Evolutionary conservation across 2,113 vertebrate species (phyloP).

Genomic region (Prionailurus viverrinus): DNA sequence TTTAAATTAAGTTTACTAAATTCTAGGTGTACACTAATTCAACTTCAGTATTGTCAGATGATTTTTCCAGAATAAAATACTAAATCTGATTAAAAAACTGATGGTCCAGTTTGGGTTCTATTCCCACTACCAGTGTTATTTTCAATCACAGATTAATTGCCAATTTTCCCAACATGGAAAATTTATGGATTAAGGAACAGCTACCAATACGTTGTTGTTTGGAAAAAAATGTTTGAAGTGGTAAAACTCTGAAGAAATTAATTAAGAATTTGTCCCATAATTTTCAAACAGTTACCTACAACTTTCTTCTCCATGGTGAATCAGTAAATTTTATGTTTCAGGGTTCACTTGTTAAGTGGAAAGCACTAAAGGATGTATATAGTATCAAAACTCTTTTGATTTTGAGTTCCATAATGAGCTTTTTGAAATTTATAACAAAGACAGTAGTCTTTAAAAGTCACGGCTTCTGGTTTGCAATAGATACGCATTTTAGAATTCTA

Average conservation of each 20-base stretch:
- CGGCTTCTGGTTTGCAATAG: background rate
- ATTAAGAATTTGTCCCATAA: background rate
- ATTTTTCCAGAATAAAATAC: background rate
- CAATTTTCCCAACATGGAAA: background rate
- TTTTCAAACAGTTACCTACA: background rate
- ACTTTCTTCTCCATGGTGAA: background rate
- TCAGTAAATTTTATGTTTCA: background rate
- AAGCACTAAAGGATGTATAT: background rate
- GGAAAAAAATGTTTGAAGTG: background rate
- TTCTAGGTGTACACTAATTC: background rate
- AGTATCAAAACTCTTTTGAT: background rate
- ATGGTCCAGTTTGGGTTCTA: background rate
- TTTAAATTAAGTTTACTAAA: background rate
- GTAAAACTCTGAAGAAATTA: background rate
- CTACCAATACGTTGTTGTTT: background rate
- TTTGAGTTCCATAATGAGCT: background rate
- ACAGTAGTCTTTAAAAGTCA: background rate
- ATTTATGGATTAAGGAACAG: background rate
- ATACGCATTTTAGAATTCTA: background rate
- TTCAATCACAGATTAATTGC: background rate
- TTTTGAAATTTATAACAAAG: background rate
- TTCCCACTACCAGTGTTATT: background rate
- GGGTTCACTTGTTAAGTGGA: background rate
- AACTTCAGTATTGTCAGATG: background rate
- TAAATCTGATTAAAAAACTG: background rate